Evolutionary conservation across 2,797 vertebrate genomes (phyloP).

Genomic region (Brachymystax lenok): DNA sequence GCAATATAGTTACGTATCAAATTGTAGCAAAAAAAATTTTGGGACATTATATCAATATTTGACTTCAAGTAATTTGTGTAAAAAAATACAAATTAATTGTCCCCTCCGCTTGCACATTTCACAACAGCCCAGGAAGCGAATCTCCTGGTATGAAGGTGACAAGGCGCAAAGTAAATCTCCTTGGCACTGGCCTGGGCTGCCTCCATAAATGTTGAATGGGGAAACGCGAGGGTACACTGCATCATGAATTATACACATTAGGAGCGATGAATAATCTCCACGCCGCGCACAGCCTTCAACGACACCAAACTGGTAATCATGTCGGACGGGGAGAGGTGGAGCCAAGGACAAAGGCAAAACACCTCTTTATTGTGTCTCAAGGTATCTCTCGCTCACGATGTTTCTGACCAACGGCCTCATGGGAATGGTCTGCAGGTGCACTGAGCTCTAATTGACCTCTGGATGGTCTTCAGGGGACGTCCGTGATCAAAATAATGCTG

Average conservation of each 20-base stretch:
- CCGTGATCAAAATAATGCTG: too few relatives aligned
- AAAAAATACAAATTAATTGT: not conserved
- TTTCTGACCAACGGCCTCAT: not conserved
- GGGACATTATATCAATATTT: too few relatives aligned
- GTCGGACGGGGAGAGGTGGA: constrained; percentile 11
- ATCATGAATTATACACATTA: constrained; percentile 44
- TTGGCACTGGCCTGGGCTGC: not conserved
- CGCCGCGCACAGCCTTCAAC: constrained; percentile 15
- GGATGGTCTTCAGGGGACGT: not conserved
- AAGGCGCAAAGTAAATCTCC: constrained; percentile 35
- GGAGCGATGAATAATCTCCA: not conserved
- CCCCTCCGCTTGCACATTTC: not conserved
- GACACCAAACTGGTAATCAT: constrained; percentile 31
- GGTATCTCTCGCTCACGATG: not conserved
- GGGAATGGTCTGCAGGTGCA: not conserved
- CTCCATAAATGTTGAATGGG: constrained; percentile 41
- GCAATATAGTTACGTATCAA: too few relatives aligned
- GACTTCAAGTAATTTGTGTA: too few relatives aligned
- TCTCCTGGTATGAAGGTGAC: constrained; percentile 33
- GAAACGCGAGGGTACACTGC: constrained; percentile 5
- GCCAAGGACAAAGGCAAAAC: not conserved
- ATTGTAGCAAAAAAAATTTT: too few relatives aligned
- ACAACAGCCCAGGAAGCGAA: not conserved
- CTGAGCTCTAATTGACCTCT: not conserved
- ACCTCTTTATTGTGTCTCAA: constrained; percentile 31